These are phyloP conservation scores for Uloborus plumipes DNA, from an alignment of 2,888 invertebrate genomes.

Conservation along the genomic window DNA sequence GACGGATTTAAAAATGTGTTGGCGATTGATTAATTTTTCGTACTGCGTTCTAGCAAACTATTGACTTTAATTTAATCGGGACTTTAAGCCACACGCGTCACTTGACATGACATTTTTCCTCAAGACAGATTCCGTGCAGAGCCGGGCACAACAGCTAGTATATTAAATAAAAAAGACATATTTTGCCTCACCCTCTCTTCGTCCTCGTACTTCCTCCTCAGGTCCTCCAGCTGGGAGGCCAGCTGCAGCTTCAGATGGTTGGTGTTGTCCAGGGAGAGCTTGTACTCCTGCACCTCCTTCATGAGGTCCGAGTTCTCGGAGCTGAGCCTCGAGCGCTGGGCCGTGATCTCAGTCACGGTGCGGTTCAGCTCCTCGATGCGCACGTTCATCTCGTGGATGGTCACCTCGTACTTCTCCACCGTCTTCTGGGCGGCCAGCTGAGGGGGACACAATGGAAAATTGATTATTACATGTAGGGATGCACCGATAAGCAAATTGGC, in stretches of 20 bases:
- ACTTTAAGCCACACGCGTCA: too few relatives aligned
- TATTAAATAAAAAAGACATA: too few relatives aligned
- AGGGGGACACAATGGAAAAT: conserved; percentile 49
- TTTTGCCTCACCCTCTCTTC: conserved; percentile 81
- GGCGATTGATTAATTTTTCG: too few relatives aligned
- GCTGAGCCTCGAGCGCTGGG: conserved; percentile 79
- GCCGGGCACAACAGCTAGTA: too few relatives aligned
- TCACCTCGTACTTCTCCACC: conserved; percentile 91
- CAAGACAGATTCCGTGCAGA: too few relatives aligned
- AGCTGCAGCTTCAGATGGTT: conserved; percentile 91
- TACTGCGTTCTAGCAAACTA: too few relatives aligned
- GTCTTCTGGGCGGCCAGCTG: conserved; percentile 74
- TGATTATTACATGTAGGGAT: not conserved
- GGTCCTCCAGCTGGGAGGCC: conserved; percentile 91
- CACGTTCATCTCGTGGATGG: conserved; percentile 91
- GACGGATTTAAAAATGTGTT: too few relatives aligned
- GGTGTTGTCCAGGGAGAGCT: conserved; percentile 93
- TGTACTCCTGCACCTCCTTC: conserved; percentile 97
- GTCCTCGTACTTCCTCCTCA: conserved; percentile 94
- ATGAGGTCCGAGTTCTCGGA: conserved; percentile 89
- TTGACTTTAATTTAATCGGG: too few relatives aligned
- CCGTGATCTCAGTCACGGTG: conserved; percentile 96
- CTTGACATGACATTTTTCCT: too few relatives aligned
- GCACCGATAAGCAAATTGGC: too few relatives aligned
- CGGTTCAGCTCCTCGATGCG: conserved; percentile 97